Evolutionary conservation across 2,888 invertebrate species (phyloP), one percentile per base, ranked within the genome.

Genomic region (Elysia crispata): DNA sequence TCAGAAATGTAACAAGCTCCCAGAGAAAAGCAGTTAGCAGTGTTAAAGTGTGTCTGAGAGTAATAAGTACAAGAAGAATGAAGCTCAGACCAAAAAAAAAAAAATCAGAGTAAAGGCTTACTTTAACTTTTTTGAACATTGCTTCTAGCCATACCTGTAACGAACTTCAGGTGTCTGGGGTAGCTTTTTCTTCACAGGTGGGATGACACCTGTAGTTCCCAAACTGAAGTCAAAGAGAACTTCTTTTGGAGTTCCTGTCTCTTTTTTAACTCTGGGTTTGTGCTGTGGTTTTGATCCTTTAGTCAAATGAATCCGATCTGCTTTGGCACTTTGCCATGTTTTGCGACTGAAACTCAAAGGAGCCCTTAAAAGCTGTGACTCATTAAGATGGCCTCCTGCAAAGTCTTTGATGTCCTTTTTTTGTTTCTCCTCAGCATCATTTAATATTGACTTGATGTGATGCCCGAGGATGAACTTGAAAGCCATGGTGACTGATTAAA

Each of bases 341-440:
- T 86, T 85, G 28, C 85, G 79, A 1, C 79, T 79, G 31, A 85
- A 60, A 33, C 81, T 79, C 60, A 85, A 20, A 8, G 82, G 79
- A 33, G 84, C 83, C 80, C 86, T 85, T 41, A 81, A 83, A 6
- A 91, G 83, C 49, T 88, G 85, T 20, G 86, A 85, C 76, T 90
- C 90, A 85, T 91, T 91, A 30, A 91, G 84, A 81, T 91, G 90
- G 31, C 91, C 91, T 62, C 86, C 86, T 30, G 89, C 87, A 81
- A 84, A 91, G 66, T 87, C 87, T 78, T 86, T 80, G 28, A 90
- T 89, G 79, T 91, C 90, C 66, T 87, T 84, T 79, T 89, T 88
- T 72, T 90, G 90, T 57, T 88, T 87, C 18, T 76, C 83, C 60
- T 89, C 87, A 1, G 88, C 85, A 84, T 86, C 85, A 81, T 91